phyloP scores from a whole-genome alignment of 1,140 invertebrate genomes.

The Lasioglossum albipes region DNA sequence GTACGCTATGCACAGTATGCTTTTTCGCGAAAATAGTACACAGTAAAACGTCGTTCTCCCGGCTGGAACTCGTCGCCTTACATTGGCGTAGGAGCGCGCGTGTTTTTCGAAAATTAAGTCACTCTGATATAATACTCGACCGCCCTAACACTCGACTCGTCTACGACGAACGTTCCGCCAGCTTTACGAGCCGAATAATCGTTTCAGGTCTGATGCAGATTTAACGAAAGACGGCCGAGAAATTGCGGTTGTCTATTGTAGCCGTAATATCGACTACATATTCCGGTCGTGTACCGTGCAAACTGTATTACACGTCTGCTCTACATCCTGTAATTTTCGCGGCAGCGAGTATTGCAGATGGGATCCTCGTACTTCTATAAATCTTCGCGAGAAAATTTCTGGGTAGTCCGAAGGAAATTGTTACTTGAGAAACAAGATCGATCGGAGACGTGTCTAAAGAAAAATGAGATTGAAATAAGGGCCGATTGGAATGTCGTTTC shows the following conservation, averaged over 20 bases:
- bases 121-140: neutral
- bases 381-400: neutral
- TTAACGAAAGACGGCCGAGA: constrained; percentile 24
- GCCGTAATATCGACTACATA: constrained; percentile 18
- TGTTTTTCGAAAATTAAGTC: constrained; percentile 34
- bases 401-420: neutral
- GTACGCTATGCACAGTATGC: constrained; percentile 4
- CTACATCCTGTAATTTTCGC: constrained; percentile 31
- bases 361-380: constrained; percentile 27
- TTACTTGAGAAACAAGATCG: neutral
- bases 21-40: constrained; percentile 32
- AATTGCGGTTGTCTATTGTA: neutral
- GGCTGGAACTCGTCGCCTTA: neutral
- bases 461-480: neutral
- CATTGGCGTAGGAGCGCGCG: constrained; percentile 6
- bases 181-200: constrained; percentile 17
- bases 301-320: constrained; percentile 29
- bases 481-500: neutral
- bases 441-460: neutral
- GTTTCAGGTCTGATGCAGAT: neutral
- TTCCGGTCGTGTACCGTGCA: constrained; percentile 11
- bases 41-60: constrained; percentile 24
- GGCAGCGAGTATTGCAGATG: neutral
- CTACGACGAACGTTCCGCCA: neutral
- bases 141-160: neutral